A percentile compares a stretch with the other conserved stretches of the same genome.
Conservation (phyloP, 92 coral and sea anemone species). For the Phymanthus crucifer region DNA sequence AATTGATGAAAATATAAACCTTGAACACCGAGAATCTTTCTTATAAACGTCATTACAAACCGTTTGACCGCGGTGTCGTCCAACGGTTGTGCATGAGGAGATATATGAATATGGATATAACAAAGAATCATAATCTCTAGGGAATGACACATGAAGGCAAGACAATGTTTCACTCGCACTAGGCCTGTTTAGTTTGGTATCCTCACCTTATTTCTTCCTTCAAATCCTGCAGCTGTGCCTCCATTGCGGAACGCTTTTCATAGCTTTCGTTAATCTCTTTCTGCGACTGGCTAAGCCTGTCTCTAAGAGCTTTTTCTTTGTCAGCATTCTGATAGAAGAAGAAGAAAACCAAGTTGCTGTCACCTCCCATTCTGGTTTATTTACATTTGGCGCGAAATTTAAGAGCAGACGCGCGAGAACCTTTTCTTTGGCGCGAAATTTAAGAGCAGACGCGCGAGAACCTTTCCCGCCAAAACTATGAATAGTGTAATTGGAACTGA, state of each 20-base stretch:
- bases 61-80: too few relatives aligned
- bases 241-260: conserved; percentile 61
- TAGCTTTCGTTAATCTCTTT: conserved; percentile 64
- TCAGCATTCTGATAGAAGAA: conserved; percentile 52
- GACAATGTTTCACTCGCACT: too few relatives aligned
- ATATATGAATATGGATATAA: too few relatives aligned
- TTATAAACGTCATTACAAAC: too few relatives aligned
- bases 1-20: too few relatives aligned
- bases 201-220: conserved; percentile 99
- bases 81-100: too few relatives aligned
- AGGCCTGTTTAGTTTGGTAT: too few relatives aligned
- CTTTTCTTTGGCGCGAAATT: background rate
- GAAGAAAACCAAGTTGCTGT: background rate
- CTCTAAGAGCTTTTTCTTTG: conserved; percentile 76
- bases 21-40: too few relatives aligned
- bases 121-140: too few relatives aligned
- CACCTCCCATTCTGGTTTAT: background rate
- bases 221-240: conserved; percentile 75
- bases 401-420: background rate
- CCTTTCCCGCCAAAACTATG: background rate
- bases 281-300: conserved; percentile 56
- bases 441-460: background rate
- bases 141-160: background rate
- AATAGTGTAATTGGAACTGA: background rate
- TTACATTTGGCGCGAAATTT: background rate